Evolutionary conservation across 2,797 vertebrate species (phyloP), one percentile per base, ranked within the genome.

Genomic region (Bovichtus variegatus): DNA sequence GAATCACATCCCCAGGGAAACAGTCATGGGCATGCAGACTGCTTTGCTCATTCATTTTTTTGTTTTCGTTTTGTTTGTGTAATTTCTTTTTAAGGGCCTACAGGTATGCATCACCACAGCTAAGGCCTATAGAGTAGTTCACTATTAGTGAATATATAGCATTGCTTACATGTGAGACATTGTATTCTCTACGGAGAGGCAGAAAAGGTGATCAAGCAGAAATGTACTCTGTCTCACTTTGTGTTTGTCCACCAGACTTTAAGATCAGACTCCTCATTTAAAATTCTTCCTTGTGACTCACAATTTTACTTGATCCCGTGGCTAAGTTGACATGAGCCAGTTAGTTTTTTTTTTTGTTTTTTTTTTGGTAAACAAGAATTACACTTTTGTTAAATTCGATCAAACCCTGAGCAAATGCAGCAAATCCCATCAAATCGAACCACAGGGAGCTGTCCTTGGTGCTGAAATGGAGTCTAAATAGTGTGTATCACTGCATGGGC

Each of bases 381-480:
- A 67, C 44, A 69, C 61, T 84, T 71, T 62, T 36, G 54, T 41
- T 63, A 58, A 44, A 76, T 82, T 41, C 67, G 62, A 87, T 69
- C 63, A 81, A 81, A 84, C 66, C 64, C 60, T 25, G 25, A 64
- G 51, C 54, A 84, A 81, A 82, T 70, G 60, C 70, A 64, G 49
- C 54, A 83, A 81, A 82, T 70, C 62, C 69, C 40, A 70, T 78
- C 59, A 70, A 73, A 65, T 58, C 57, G 29, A 59, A 53, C 59
- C 60, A 25, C 54, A 1, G 31, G 86, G 87, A 91, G 84, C 92
- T 93, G 79, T 93, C 92, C 89, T 34, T 63, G 86, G 92, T 93
- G 71, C 91, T 93, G 88, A 92, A 87, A 54, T 67, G 5, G 34
- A 61, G 21, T 79, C 36, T 18, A 57, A 63, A 34, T 27, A 10